These are phyloP conservation scores for Diadophis punctatus DNA, from an alignment of 2,113 vertebrate species.

Conservation along the genomic window DNA sequence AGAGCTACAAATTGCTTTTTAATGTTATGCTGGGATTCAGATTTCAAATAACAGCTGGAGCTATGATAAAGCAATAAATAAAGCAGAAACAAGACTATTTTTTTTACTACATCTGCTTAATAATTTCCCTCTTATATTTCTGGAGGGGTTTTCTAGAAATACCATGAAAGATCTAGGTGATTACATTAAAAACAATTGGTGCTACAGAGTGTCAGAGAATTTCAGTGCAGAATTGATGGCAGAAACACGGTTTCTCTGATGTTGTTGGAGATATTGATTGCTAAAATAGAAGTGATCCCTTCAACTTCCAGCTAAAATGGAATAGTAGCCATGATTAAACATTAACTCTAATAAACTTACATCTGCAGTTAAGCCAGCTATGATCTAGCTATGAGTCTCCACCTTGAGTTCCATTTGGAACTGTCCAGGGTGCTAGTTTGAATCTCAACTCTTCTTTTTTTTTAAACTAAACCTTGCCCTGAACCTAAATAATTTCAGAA, in stretches of 20 bases:
- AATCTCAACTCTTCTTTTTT: not conserved
- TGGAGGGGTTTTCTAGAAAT: not conserved
- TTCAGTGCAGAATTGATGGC: not conserved
- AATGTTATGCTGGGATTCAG: not conserved
- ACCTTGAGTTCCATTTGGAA: not conserved
- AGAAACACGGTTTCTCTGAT: not conserved
- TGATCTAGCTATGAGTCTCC: not conserved
- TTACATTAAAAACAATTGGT: not conserved
- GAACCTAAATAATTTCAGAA: not conserved
- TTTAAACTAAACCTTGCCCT: not conserved
- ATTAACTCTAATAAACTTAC: not conserved
- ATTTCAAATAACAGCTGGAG: not conserved
- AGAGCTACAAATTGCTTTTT: not conserved
- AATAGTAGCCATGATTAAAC: not conserved
- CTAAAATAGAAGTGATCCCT: not conserved
- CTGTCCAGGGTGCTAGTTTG: not conserved
- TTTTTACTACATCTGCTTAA: not conserved
- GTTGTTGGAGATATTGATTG: not conserved
- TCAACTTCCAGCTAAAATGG: not conserved
- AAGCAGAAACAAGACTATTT: not conserved
- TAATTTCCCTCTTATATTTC: not conserved
- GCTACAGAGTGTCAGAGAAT: not conserved
- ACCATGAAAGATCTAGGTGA: not conserved
- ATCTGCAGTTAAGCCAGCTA: not conserved
- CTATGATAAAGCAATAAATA: not conserved